phyloP scores from a whole-genome alignment of 2,797 vertebrate species.

The Characodon lateralis region DNA sequence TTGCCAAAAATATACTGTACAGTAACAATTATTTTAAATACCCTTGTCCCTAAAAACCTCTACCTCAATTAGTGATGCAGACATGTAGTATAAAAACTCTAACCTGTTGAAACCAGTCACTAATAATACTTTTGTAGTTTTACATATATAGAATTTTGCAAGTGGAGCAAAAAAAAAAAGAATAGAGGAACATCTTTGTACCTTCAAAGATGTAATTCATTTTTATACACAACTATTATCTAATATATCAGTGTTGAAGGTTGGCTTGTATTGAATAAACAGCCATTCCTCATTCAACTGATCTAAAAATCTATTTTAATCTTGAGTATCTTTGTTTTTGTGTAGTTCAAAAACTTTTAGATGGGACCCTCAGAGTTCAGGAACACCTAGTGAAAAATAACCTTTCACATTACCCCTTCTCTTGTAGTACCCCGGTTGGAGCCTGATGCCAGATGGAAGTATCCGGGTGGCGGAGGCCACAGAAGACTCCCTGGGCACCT shows the following conservation, averaged over 20 bases:
- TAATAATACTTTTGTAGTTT: constrained; percentile 2
- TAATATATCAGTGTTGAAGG: background rate
- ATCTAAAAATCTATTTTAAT: background rate
- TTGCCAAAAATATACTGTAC: too few species aligned
- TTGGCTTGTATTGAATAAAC: background rate
- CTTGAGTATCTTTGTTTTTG: constrained; percentile 9
- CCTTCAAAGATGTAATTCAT: too few species aligned
- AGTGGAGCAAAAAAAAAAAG: background rate
- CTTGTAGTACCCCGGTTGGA: constrained; percentile 92
- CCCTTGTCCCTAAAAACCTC: too few species aligned
- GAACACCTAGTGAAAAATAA: constrained; percentile 10
- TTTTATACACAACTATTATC: background rate
- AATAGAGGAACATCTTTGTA: background rate
- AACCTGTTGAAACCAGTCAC: background rate
- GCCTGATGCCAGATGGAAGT: constrained; percentile 93
- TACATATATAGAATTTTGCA: too few species aligned
- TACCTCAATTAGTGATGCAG: background rate
- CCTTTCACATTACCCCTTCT: constrained; percentile 27
- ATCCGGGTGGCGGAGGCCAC: constrained; percentile 98
- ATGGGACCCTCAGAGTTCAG: constrained; percentile 19
- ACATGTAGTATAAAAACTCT: background rate
- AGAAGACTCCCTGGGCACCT: constrained; percentile 99
- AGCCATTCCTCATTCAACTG: background rate
- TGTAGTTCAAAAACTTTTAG: constrained; percentile 25
- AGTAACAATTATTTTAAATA: too few species aligned